Evolutionary conservation across 1,140 invertebrate genomes (phyloP).

Genomic region (Drosophila kohkoa): DNA sequence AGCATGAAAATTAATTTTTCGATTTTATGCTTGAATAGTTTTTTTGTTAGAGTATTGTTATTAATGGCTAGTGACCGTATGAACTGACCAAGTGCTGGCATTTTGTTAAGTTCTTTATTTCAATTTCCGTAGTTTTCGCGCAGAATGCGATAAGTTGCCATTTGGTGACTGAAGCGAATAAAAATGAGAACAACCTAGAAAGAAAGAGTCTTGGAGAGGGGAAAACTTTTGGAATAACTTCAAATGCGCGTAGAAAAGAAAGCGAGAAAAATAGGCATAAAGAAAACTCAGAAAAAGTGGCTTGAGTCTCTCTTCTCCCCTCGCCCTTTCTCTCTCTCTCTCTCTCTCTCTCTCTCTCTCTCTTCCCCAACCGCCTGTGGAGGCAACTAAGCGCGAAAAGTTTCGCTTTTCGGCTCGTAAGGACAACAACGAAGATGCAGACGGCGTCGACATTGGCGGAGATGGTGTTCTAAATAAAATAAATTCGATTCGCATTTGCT

Average conservation of each 20-base stretch:
- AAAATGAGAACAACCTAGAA: slow-evolving; percentile 33
- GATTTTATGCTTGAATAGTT: slow-evolving; percentile 33
- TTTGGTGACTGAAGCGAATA: slow-evolving; percentile 36
- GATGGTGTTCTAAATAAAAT: slow-evolving; percentile 63
- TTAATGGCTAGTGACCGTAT: slow-evolving; percentile 36
- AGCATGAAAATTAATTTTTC: slow-evolving; percentile 30
- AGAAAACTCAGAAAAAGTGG: slow-evolving; percentile 53
- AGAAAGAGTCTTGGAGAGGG: slow-evolving; percentile 10
- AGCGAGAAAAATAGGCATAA: slow-evolving; percentile 31
- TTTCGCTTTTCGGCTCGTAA: slow-evolving; percentile 54
- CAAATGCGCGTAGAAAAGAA: slow-evolving; percentile 41
- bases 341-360: not conserved
- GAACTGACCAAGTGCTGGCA: slow-evolving; percentile 28
- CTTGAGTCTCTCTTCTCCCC: slow-evolving; percentile 45
- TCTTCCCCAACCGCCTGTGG: not conserved
- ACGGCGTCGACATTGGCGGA: slow-evolving; percentile 1
- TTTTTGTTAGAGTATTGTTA: slow-evolving; percentile 35
- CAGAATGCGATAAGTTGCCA: slow-evolving; percentile 54
- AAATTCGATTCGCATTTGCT: slow-evolving; percentile 68
- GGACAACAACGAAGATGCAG: slow-evolving; percentile 22
- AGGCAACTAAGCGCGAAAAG: slow-evolving; percentile 61
- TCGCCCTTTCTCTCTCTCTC: not conserved
- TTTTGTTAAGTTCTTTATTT: slow-evolving; percentile 52
- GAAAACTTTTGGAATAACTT: slow-evolving; percentile 59
- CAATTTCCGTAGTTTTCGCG: slow-evolving; percentile 60